phyloP scores from a whole-genome alignment of 2,888 invertebrate genomes.

The Rhamphomyia laevipes region DNA sequence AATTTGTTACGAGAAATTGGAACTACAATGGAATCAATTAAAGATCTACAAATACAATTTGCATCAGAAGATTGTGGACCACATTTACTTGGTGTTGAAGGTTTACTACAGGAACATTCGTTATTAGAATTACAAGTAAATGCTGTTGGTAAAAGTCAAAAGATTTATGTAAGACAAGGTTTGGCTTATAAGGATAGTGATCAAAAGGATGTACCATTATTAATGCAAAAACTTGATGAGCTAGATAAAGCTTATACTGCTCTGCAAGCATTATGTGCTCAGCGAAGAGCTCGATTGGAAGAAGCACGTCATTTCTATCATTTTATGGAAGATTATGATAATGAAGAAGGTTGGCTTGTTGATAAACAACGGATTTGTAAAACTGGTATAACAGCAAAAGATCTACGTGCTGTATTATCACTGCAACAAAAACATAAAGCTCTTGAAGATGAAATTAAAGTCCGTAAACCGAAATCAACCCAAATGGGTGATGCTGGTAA shows the following conservation, averaged over 20 bases:
- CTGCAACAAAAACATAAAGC: constrained; percentile 89
- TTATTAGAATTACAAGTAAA: constrained; percentile 85
- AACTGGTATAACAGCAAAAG: constrained; percentile 87
- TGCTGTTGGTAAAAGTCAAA: constrained; percentile 74
- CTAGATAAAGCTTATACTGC: constrained; percentile 59
- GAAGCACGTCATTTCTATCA: constrained; percentile 90
- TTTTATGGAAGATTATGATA: constrained; percentile 93
- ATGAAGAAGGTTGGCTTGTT: constrained; percentile 93
- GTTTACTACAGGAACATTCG: constrained; percentile 85
- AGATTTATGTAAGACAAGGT: constrained; percentile 60
- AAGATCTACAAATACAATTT: constrained; percentile 63
- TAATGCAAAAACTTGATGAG: constrained; percentile 60
- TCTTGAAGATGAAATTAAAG: constrained; percentile 74
- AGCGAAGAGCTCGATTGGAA: constrained; percentile 72
- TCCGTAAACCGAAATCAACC: constrained; percentile 51
- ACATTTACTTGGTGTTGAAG: constrained; percentile 89
- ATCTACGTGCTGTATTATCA: constrained; percentile 78
- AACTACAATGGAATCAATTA: constrained; percentile 70
- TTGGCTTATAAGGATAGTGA: constrained; percentile 45
- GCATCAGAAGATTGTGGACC: constrained; percentile 79
- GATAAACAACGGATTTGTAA: constrained; percentile 91
- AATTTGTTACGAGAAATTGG: constrained; percentile 83
- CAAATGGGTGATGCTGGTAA: constrained; percentile 60
- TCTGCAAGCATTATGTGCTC: constrained; percentile 33
- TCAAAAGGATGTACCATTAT: constrained; percentile 43